Percentiles rank a stretch among this genome's conserved stretches.
Conservation (phyloP, 2,888 invertebrate species). For the Podabrus alpinus region DNA sequence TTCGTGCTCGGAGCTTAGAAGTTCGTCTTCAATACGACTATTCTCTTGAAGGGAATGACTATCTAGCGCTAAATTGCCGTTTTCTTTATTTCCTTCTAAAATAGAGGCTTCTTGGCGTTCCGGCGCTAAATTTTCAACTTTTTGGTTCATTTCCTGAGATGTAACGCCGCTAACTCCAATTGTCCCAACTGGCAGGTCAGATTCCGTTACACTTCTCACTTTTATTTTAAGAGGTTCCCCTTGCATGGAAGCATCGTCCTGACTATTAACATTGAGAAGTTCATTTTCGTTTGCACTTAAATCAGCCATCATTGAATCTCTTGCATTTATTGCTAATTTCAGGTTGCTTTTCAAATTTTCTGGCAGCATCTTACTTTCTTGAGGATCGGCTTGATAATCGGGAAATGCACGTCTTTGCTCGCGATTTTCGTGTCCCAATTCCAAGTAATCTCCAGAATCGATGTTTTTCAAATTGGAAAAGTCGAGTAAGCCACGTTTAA, state of each 20-base stretch:
- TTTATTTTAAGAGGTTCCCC: neutral
- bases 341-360: neutral
- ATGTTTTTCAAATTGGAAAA: conserved; percentile 10
- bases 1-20: neutral
- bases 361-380: neutral
- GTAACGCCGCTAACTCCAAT: neutral
- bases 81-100: neutral
- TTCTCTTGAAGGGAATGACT: neutral
- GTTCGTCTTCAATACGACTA: neutral
- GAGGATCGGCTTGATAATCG: conserved; percentile 5
- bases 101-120: neutral
- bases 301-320: neutral
- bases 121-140: neutral
- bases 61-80: neutral
- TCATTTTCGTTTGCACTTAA: neutral
- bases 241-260: neutral
- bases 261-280: neutral
- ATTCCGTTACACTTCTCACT: neutral
- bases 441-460: conserved; percentile 8
- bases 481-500: conserved; percentile 11
- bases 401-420: neutral
- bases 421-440: neutral
- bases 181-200: neutral
- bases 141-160: neutral
- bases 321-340: neutral